Evolutionary conservation across 2,113 vertebrate species (phyloP), one percentile per base, ranked within the genome.

Genomic region (Megaceryle maxima): DNA sequence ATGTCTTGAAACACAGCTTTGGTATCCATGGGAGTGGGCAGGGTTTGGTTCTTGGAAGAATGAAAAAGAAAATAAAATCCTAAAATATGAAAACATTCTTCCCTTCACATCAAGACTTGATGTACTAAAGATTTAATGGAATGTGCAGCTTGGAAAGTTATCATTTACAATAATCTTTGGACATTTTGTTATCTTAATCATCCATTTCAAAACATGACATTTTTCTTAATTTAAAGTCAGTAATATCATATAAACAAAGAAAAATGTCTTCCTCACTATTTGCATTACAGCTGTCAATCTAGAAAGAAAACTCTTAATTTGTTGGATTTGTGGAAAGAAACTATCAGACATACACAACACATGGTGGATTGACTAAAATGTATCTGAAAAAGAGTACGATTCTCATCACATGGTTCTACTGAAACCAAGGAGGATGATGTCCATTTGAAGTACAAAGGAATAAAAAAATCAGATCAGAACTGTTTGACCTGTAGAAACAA

Each of bases 341-440:
- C 50, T 28, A 10, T 60, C 9, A 60, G 1, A 33, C 13, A n/a
- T 4, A 15, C 35, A 43, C 2, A 21, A 5, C 1, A 5, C 21
- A 2, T n/a, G 46, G 79, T 83, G 31, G n/a, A 73, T 2, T 80
- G 57, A n/a, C 51, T 68, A 1, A 20, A 48, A 4, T 6, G 5
- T 57, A 14, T 50, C 39, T 83, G 48, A 46, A 72, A 87, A 26
- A 82, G 16, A 64, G 13, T 67, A 18, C 16, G 17, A 0, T 70
- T 91, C 7, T 70, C 21, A 56, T 37, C 43, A 8, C 8, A 24
- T 37, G 24, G 11, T 81, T 83, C 29, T 60, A 2, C 39, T 80
- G 22, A 87, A 91, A 79, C 16, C 17, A 56, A 69, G 59, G 24
- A 28, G 60, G 69, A 5, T 66, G 2, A 29, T 87, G 83, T 87